Conservation (phyloP, 2,113 vertebrate genomes). For the Glaucidium brasilianum region DNA sequence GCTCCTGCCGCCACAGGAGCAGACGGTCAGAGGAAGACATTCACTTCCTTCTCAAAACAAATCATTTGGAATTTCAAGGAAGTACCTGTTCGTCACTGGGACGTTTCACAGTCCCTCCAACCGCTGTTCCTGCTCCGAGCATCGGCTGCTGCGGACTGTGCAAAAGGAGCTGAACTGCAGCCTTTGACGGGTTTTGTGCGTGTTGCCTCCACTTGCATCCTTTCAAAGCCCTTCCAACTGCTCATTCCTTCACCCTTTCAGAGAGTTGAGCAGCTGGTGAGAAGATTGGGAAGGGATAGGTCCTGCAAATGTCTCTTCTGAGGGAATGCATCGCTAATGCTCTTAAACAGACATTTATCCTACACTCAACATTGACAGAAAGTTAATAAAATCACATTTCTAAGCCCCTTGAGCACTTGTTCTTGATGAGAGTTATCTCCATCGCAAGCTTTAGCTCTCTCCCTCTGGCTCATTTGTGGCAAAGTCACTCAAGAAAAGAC, state of each 20-base stretch:
- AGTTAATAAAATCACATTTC: slow-evolving; percentile 21
- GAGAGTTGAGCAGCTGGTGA: neutral
- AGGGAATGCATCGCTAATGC: neutral
- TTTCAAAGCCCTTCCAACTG: neutral
- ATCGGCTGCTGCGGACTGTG: neutral
- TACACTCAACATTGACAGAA: neutral
- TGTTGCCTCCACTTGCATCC: neutral
- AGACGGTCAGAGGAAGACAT: neutral
- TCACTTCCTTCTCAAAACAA: slow-evolving; percentile 9
- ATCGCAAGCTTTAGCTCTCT: neutral
- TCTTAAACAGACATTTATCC: neutral
- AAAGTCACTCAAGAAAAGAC: neutral
- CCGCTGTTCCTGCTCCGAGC: slow-evolving; percentile 10
- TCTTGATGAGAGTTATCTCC: slow-evolving; percentile 21
- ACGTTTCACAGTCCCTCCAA: neutral
- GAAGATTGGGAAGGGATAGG: neutral
- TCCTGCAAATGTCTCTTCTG: neutral
- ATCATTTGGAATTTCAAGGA: neutral
- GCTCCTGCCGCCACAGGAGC: neutral
- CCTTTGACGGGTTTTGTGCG: neutral
- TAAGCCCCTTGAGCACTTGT: neutral
- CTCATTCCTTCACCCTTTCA: neutral
- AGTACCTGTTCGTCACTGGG: slow-evolving; percentile 17
- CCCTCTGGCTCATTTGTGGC: neutral
- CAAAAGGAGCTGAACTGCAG: slow-evolving; percentile 26